Conservation (phyloP, 2,888 invertebrate genomes). For the Cephus pygmeus region DNA sequence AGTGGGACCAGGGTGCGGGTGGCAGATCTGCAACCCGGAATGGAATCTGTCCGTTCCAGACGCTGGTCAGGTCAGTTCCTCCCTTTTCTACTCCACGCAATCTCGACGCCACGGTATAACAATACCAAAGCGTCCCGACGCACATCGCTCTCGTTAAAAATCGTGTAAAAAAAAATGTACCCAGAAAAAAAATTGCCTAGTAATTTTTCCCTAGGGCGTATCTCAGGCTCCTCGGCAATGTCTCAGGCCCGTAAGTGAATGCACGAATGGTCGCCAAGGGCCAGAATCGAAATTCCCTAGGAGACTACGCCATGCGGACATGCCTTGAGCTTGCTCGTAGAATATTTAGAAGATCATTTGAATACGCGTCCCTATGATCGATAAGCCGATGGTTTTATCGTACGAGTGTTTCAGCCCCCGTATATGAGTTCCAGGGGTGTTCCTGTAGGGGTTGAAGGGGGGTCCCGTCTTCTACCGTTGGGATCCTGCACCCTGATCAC, state of each 20-base stretch:
- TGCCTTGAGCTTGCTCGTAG: conserved; percentile 6
- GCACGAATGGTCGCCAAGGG: not conserved
- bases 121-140: conserved; percentile 20
- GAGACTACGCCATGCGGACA: not conserved
- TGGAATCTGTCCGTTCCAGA: conserved; percentile 65
- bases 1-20: conserved; percentile 58
- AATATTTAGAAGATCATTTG: conserved; percentile 23
- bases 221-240: not conserved
- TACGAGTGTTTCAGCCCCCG: conserved; percentile 19
- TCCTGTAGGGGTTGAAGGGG: not conserved
- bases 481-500: conserved; percentile 54
- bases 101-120: not conserved
- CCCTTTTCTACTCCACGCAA: not conserved
- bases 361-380: conserved; percentile 23
- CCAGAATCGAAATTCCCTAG: not conserved
- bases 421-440: not conserved
- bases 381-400: conserved; percentile 50
- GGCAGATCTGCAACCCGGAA: conserved; percentile 64
- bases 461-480: not conserved
- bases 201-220: not conserved
- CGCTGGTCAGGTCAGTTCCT: conserved; percentile 48
- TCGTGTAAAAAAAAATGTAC: not conserved
- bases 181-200: not conserved
- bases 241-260: not conserved
- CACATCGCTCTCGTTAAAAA: conserved; percentile 10